These are phyloP conservation scores for Catalaphyllia jardinei DNA, from an alignment of 64 coral and sea anemone species.

Conservation along the genomic window DNA sequence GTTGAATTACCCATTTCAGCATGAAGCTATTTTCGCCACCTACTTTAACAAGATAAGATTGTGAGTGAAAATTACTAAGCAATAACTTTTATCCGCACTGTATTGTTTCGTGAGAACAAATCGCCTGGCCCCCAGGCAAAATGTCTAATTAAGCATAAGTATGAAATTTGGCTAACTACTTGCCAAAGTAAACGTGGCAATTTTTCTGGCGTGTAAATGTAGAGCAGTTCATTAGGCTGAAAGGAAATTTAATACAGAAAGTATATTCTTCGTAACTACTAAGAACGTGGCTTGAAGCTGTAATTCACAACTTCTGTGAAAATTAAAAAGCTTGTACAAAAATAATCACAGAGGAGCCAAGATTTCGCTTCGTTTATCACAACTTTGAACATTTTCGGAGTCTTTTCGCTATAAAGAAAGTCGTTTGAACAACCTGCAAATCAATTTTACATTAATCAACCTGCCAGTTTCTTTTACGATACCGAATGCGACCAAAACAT, in stretches of 20 bases:
- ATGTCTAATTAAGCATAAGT: neutral
- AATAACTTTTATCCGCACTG: too few species aligned
- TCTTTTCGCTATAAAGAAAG: neutral
- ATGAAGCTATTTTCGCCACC: too few species aligned
- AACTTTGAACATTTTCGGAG: neutral
- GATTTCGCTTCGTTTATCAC: neutral
- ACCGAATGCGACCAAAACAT: neutral
- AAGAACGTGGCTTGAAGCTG: neutral
- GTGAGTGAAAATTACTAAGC: neutral
- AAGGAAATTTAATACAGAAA: neutral
- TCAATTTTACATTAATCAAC: constrained; percentile 4
- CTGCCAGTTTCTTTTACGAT: neutral
- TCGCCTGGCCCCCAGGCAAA: neutral
- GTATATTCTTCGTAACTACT: neutral
- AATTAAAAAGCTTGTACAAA: neutral
- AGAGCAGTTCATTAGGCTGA: neutral
- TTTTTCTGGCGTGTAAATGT: neutral
- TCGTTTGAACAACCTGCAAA: neutral
- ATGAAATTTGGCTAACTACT: neutral
- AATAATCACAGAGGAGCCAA: neutral
- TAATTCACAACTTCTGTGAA: neutral
- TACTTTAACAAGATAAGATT: neutral
- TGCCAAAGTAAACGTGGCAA: neutral
- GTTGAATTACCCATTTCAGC: too few species aligned
- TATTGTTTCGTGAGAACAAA: neutral